phyloP scores from a whole-genome alignment of 2,113 vertebrate species.

The Cochlearius cochlearius region DNA sequence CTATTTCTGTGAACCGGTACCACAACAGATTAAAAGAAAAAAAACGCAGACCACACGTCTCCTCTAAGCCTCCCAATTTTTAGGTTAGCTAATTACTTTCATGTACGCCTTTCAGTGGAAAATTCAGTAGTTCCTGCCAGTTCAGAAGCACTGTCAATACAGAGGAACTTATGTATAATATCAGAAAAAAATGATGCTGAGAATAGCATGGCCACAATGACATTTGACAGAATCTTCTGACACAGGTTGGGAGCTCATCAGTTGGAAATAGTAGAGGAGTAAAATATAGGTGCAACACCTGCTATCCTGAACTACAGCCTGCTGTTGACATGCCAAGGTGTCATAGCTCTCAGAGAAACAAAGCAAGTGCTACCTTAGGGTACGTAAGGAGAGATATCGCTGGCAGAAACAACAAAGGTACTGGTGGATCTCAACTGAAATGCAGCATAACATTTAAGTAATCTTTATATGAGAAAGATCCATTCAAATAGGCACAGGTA shows the following conservation, averaged over 20 bases:
- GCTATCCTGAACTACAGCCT: not conserved
- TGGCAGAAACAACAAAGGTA: not conserved
- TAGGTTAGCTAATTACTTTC: not conserved
- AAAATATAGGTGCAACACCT: not conserved
- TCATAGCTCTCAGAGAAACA: not conserved
- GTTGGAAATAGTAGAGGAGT: not conserved
- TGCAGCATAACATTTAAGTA: not conserved
- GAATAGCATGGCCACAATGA: not conserved
- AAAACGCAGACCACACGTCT: not conserved
- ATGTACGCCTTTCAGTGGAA: not conserved
- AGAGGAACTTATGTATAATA: not conserved
- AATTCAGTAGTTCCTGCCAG: not conserved
- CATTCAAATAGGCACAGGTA: not conserved
- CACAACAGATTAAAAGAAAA: not conserved
- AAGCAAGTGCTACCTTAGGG: not conserved
- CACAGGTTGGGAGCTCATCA: not conserved
- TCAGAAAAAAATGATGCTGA: not conserved
- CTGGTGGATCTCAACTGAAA: not conserved
- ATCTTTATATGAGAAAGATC: not conserved
- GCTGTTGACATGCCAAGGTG: accelerated
- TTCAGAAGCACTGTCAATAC: not conserved
- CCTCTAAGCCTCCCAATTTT: not conserved
- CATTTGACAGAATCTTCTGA: not conserved
- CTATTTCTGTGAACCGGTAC: not conserved
- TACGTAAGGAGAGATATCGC: not conserved